Evolutionary conservation across 2,888 invertebrate genomes (phyloP).

Genomic region (Celastrina argiolus): DNA sequence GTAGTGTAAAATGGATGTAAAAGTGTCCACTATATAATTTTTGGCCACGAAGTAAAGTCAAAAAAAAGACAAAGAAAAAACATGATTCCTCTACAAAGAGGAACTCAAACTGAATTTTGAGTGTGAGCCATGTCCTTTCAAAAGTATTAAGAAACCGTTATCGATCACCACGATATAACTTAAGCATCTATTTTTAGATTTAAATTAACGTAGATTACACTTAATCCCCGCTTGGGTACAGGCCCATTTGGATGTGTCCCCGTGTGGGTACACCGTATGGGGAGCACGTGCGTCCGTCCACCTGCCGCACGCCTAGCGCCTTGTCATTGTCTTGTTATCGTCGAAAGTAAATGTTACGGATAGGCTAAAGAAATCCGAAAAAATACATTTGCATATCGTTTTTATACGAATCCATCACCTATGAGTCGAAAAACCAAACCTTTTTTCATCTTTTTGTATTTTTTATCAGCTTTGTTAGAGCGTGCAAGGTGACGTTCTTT

Average conservation of each 20-base stretch:
- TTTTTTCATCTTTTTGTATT: not conserved
- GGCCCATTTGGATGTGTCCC: not conserved
- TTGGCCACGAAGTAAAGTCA: no score
- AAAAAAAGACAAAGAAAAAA: no score
- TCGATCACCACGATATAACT: not conserved
- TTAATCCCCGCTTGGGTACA: slow-evolving; percentile 11
- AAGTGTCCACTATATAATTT: no score
- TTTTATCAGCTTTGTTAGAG: not conserved
- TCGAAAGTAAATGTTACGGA: not conserved
- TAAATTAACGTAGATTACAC: slow-evolving; percentile 24
- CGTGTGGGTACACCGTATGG: slow-evolving; percentile 35
- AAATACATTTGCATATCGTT: slow-evolving; percentile 1
- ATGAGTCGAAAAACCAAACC: not conserved
- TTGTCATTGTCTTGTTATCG: not conserved
- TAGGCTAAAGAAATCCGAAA: slow-evolving; percentile 1
- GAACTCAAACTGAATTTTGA: no score
- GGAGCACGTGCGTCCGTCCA: slow-evolving; percentile 65
- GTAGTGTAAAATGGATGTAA: no score
- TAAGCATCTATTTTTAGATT: slow-evolving; percentile 8
- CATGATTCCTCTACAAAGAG: no score
- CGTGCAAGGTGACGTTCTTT: slow-evolving; percentile 2
- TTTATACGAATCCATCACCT: not conserved
- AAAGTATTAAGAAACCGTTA: no score
- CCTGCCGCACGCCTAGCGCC: slow-evolving; percentile 47
- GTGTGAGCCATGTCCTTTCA: no score